Evolutionary conservation across 1,140 invertebrate species (phyloP), one percentile per base, ranked within the genome.

Genomic region (Diorhabda sublineata): DNA sequence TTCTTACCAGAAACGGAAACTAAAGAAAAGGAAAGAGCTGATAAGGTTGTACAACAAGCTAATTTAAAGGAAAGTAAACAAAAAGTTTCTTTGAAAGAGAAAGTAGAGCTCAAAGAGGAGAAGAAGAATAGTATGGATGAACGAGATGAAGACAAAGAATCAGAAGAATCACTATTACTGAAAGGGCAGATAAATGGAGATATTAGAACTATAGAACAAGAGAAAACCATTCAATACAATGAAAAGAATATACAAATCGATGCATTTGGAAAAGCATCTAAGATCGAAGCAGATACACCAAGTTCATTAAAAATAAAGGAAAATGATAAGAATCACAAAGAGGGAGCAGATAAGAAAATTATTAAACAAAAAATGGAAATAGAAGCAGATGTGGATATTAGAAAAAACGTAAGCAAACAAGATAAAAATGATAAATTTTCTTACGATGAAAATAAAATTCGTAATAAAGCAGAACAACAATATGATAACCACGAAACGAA

Each of bases 391-490:
- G 43, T 26, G 8, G 9, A 52, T 8, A 47, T 61, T 41, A 44
- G 9, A 64, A 45, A 61, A 43, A 62, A 66, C 3, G 42, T 68
- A 58, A 6, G n/a, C 58, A 58, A 42, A 42, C 7, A 66, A 26
- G 0, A 26, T 11, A 66, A 45, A 47, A 44, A 64, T 11, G 43
- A 45, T 47, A 52, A 9, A 9, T 41, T 60, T 26, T 26, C 26
- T 26, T 1, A 26, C 47, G 63, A 72, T 67, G 26, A 60, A 26
- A 67, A 66, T 62, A 45, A 66, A 67, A 61, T 59, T 59, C 73
- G 69, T 66, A 45, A 11, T 45, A 64, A 71, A 74, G 56, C 69
- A 67, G 63, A 72, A 69, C 59, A 60, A 58, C 57, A 73, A 9
- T 65, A 68, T 66, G 68, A 64, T 66, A 69, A 75, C 43, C 66